A percentile compares a stretch with the other conserved stretches of the same genome.
Evolutionary conservation across 2,797 vertebrate genomes (phyloP).

Genomic region (Sebastes oblongus): DNA sequence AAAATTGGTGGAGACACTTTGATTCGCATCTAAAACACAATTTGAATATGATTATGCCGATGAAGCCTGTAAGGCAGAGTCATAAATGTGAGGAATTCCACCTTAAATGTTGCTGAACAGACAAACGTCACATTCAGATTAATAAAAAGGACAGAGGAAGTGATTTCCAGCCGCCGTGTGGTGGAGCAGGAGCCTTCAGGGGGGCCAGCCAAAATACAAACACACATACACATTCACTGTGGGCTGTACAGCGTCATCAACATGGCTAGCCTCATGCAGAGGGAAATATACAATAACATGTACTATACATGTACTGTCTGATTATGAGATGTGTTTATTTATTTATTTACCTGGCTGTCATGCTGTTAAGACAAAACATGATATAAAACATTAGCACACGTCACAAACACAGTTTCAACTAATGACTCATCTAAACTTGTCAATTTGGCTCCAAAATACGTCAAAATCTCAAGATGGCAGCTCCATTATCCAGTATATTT

Average conservation of each 20-base stretch:
- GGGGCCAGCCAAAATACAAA: slow-evolving; percentile 32
- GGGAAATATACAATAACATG: slow-evolving; percentile 40
- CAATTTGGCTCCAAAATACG: background rate
- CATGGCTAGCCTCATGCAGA: slow-evolving; percentile 78
- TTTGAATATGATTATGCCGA: slow-evolving; percentile 9
- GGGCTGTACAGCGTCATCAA: slow-evolving; percentile 34
- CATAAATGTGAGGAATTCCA: slow-evolving; percentile 11
- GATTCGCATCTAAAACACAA: slow-evolving; percentile 8
- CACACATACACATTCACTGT: slow-evolving; percentile 1
- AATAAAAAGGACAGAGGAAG: slow-evolving; percentile 22
- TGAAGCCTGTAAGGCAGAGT: background rate
- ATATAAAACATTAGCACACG: slow-evolving; percentile 47
- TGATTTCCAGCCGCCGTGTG: slow-evolving; percentile 38
- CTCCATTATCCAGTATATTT: too few relatives aligned
- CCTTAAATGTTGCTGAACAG: slow-evolving; percentile 23
- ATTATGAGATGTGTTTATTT: slow-evolving; percentile 7
- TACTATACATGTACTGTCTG: background rate
- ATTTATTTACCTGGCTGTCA: slow-evolving; percentile 91
- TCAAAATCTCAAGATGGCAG: too few relatives aligned
- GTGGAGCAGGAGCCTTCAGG: slow-evolving; percentile 34
- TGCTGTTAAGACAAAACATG: slow-evolving; percentile 83
- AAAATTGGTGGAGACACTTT: background rate
- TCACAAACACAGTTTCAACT: slow-evolving; percentile 3
- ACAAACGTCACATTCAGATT: slow-evolving; percentile 62
- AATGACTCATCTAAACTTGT: background rate